Evolutionary conservation across 2,797 vertebrate genomes (phyloP).

Genomic region (Sebastes umbrosus): DNA sequence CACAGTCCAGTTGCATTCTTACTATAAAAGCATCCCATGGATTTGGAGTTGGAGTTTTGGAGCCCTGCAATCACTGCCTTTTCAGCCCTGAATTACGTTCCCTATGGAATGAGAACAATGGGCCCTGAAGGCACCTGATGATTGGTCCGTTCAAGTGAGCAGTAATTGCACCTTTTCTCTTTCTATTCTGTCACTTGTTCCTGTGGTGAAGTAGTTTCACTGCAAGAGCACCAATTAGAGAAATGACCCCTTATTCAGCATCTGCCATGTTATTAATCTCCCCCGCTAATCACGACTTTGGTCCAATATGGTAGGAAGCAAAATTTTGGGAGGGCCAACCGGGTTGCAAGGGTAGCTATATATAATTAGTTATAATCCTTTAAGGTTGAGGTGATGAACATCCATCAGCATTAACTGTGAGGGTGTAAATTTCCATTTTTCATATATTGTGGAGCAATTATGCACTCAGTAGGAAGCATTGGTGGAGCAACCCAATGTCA

Average conservation of each 20-base stretch:
- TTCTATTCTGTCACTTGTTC: background rate
- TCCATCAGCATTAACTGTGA: background rate
- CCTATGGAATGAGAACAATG: conserved; percentile 14
- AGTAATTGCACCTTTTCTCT: conserved; percentile 25
- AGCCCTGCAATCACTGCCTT: conserved; percentile 57
- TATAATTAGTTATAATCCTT: background rate
- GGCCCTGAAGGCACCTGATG: conserved; percentile 26
- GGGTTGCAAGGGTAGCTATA: background rate
- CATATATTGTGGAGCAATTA: background rate
- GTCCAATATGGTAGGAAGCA: background rate
- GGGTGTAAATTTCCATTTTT: background rate
- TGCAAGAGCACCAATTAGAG: background rate
- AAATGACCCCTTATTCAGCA: background rate
- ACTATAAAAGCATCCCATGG: conserved; percentile 48
- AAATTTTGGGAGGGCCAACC: background rate
- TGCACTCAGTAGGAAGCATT: too few species aligned
- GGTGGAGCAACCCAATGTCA: too few species aligned
- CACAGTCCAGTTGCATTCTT: conserved; percentile 53
- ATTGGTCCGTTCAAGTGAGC: conserved; percentile 18
- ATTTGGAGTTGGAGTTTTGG: conserved; percentile 40
- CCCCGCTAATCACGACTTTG: background rate
- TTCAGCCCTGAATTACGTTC: conserved; percentile 42
- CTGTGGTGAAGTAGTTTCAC: background rate
- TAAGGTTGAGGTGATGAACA: background rate
- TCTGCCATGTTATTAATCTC: background rate